Evolutionary conservation across 1,140 invertebrate genomes (phyloP), one percentile per base, ranked within the genome.

Genomic region (Doryteuthis pealeii): DNA sequence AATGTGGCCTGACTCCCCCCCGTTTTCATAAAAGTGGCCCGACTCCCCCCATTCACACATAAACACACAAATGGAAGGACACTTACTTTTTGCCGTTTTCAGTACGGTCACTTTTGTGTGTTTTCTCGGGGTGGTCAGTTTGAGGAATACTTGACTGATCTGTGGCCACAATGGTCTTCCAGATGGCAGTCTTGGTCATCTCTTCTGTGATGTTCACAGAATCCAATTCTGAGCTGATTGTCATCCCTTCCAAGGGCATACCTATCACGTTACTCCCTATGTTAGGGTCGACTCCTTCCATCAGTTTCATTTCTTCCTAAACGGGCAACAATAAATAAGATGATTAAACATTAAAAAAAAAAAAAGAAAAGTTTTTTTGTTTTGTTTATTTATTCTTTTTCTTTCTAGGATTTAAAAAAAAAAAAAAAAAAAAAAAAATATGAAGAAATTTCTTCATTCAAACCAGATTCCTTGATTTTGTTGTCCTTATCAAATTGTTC

Each of bases 81-180:
- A 22, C 73, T 45, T 74, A 78, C 76, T 78, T 76, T 58, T 79
- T 79, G 30, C 70, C 72, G 70, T 62, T 78, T 43, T 68, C 66
- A 62, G 58, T 5, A 26, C 58, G 22, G 22, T 32, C 66, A 30
- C 70, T 54, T 33, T 71, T 58, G 15, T 76, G 43, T n/a, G 26
- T 66, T 14, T 71, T 54, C 14, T 77, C 71, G n/a, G n/a, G n/a
- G 14, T 76, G 75, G 8, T 78, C 73, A 31, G 26, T 32, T 33
- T 77, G 74, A 0, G 43, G 45, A 14, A 43, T 40, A 33, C 79
- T 81, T 2, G 78, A 76, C 15, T 77, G 78, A 30, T 84, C 82
- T 31, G 79, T 82, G 67, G 80, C 79, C 28, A 82, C 76, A 49
- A 84, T 81, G 26, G 79, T 82, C 71, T 82, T 84, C 82, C 82